phyloP scores from a whole-genome alignment of 2,113 vertebrate genomes.

The Gopherus flavomarginatus region DNA sequence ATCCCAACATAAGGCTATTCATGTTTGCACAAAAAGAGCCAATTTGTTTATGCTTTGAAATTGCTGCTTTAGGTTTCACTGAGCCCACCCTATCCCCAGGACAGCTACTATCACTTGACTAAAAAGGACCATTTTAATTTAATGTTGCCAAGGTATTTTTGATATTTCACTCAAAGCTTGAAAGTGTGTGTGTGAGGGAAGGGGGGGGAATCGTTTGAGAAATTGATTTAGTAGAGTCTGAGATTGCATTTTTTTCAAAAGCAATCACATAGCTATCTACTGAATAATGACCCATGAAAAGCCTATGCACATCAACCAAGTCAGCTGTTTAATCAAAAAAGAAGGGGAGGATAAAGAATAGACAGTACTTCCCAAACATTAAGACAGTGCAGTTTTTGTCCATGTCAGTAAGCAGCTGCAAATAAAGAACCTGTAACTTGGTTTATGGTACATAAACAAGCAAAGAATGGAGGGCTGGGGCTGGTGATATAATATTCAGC shows the following conservation, averaged over 20 bases:
- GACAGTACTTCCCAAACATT: too few relatives aligned
- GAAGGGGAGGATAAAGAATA: background rate
- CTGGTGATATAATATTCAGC: background rate
- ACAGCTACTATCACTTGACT: background rate
- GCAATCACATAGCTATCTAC: background rate
- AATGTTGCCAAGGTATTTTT: background rate
- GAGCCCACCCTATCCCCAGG: accelerated
- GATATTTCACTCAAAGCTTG: accelerated
- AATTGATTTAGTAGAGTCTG: too few relatives aligned
- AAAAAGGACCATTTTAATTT: background rate
- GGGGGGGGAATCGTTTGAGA: background rate
- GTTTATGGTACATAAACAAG: background rate
- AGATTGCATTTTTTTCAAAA: background rate
- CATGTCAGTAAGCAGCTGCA: accelerated
- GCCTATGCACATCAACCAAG: background rate
- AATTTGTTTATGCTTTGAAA: background rate
- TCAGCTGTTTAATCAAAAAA: background rate
- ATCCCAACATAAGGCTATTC: background rate
- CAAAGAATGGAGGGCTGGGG: background rate
- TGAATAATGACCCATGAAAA: accelerated
- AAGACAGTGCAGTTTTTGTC: background rate
- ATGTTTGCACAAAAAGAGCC: accelerated
- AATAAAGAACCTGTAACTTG: background rate
- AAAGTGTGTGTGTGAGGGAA: background rate
- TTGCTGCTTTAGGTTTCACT: background rate